A percentile compares a stretch with the other conserved stretches of the same genome.
Evolutionary conservation across 2,888 invertebrate species (phyloP).

Genomic region (Euzetes globulus): DNA sequence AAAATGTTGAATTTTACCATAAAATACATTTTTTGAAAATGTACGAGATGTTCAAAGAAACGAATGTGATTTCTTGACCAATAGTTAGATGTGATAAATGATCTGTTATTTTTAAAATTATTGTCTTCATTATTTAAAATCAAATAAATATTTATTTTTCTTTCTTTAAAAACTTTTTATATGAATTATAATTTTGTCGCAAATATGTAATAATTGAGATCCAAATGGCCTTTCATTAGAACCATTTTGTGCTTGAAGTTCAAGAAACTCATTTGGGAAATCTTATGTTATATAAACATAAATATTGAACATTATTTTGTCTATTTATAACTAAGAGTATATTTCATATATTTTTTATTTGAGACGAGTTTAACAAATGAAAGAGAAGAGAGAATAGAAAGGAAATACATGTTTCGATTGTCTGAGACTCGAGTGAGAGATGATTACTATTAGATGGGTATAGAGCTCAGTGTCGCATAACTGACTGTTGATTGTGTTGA

Average conservation of each 20-base stretch:
- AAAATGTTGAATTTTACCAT: no score
- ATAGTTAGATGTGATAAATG: no score
- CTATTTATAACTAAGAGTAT: constrained; percentile 15
- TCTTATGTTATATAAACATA: neutral
- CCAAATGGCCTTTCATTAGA: no score
- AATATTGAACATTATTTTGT: neutral
- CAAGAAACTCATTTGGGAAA: constrained; percentile 1
- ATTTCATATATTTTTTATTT: constrained; percentile 15
- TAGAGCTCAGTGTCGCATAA: constrained; percentile 22
- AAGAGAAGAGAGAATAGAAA: neutral
- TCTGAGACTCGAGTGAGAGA: neutral
- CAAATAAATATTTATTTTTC: no score
- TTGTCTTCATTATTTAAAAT: no score
- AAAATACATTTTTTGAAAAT: no score
- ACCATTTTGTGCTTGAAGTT: neutral
- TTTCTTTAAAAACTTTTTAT: no score
- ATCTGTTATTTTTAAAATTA: no score
- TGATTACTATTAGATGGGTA: constrained; percentile 14
- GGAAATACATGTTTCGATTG: constrained; percentile 7
- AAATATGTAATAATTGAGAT: no score
- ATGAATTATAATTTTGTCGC: no score
- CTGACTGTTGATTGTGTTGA: neutral
- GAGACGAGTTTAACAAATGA: constrained; percentile 19
- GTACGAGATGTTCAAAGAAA: no score
- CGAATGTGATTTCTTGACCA: no score